Base-by-base conservation (phyloP, 2,113 vertebrate genomes). In the Colossoma macropomum region DNA sequence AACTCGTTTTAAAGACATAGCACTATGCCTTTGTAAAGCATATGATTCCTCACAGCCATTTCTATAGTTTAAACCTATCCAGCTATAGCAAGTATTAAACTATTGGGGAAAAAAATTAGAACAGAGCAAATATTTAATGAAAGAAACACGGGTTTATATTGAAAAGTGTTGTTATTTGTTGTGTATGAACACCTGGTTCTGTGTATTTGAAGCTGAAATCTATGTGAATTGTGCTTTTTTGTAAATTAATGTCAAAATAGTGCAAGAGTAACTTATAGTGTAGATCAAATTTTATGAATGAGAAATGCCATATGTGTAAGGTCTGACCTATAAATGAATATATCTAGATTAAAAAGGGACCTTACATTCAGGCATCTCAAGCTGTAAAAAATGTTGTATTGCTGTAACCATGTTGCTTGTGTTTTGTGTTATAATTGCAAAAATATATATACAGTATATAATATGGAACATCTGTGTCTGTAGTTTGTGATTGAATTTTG, bases 241-340 rank as follows among this genome's bases (percentile, higher is more conserved):
- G 81, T 87, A 84, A 87, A 84, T 77, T 48, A 59, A 38, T 83
- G 50, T 59, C 32, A 27, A 80, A 48, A 73, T 77, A 77, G 54
- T 86, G 71, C 65, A 54, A 65, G 69, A 63, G 27, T 86, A 84
- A 84, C 77, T 87, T 86, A 73, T 77, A 79, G 50, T 80, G 77
- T 82, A 81, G 76, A 81, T 77, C 73, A 80, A 48, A 85, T 77
- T 85, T 77, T 60, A 85, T 85, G 56, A 65, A 79, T 72, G 80
- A 80, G 83, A 60, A 62, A 27, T 27, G 74, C 32, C 60, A 75
- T 21, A 62, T 63, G 34, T 75, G 48, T 54, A 56, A 83, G 68
- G 71, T 83, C 60, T 11, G 50, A 71, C 77, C 17, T 82, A 56
- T 82, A 69, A 17, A 77, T n/a, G 32, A 74, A 52, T 69, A 27